These are phyloP conservation scores for Agrochola lychnidis DNA, from an alignment of 2,888 invertebrate species.

Conservation along the genomic window DNA sequence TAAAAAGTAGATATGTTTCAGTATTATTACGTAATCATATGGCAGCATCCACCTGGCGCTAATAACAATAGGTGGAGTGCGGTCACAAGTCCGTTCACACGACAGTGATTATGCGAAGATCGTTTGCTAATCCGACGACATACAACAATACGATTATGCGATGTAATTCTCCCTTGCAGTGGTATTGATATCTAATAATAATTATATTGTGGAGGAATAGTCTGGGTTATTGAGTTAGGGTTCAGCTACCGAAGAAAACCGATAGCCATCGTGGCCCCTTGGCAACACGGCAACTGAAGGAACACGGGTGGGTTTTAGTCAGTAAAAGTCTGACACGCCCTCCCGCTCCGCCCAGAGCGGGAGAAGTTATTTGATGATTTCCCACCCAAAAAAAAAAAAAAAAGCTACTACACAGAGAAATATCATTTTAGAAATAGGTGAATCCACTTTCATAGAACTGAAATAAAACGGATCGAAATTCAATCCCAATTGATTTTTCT, in stretches of 20 bases:
- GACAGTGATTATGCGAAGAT: slow-evolving; percentile 6
- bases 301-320: no score
- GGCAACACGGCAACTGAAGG: no score
- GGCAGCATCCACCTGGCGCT: slow-evolving; percentile 3
- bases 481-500: background rate
- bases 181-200: background rate
- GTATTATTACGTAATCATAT: background rate
- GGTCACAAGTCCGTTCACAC: slow-evolving; percentile 18
- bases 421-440: background rate
- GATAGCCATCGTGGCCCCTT: no score
- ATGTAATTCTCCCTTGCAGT: slow-evolving; percentile 1
- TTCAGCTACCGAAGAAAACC: no score
- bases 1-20: background rate
- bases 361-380: no score
- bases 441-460: background rate
- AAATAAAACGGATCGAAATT: background rate
- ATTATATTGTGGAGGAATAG: background rate
- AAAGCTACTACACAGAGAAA: background rate
- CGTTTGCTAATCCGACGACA: background rate
- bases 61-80: slow-evolving; percentile 1
- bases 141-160: background rate
- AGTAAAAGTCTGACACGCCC: no score
- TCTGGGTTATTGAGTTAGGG: background rate
- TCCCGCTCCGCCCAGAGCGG: no score
- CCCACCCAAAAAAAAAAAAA: no score